phyloP scores from a whole-genome alignment of 2,797 vertebrate species.

The Alfaro cultratus region DNA sequence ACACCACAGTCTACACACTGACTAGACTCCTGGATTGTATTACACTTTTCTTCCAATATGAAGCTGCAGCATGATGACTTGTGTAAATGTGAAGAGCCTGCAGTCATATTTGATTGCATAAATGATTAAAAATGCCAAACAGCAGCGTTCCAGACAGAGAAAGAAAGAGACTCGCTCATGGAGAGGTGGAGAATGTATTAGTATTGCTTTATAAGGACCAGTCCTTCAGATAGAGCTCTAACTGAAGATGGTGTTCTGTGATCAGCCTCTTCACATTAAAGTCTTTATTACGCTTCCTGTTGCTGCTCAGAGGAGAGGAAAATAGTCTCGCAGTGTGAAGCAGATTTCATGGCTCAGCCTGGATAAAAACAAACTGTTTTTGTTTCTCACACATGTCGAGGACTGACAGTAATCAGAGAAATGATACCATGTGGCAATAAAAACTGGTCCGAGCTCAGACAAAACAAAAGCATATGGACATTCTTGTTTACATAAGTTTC shows the following conservation, averaged over 20 bases:
- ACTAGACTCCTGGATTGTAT: conserved; percentile 20
- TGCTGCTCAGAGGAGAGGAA: conserved; percentile 7
- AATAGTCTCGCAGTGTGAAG: conserved; percentile 9
- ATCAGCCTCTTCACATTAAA: conserved; percentile 32
- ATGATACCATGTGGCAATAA: conserved; percentile 25
- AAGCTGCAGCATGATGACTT: conserved; percentile 6
- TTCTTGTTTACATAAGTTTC: neutral
- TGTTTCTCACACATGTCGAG: conserved; percentile 12
- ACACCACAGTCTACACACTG: conserved; percentile 18
- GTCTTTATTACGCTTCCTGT: conserved; percentile 52
- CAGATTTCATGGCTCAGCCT: conserved; percentile 9
- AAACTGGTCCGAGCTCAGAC: neutral
- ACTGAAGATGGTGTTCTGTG: neutral
- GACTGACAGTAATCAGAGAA: conserved; percentile 13
- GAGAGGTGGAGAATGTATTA: neutral
- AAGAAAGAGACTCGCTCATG: neutral
- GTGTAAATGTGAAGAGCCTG: conserved; percentile 7
- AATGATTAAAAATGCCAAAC: conserved; percentile 34
- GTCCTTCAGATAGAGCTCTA: neutral
- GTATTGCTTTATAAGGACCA: neutral
- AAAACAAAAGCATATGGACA: neutral
- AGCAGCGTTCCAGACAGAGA: neutral
- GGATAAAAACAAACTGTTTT: neutral
- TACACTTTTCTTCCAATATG: conserved; percentile 26
- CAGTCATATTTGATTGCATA: conserved; percentile 33